phyloP scores from a whole-genome alignment of 2,888 invertebrate species.

The Dasysyrphus tricinctus region DNA sequence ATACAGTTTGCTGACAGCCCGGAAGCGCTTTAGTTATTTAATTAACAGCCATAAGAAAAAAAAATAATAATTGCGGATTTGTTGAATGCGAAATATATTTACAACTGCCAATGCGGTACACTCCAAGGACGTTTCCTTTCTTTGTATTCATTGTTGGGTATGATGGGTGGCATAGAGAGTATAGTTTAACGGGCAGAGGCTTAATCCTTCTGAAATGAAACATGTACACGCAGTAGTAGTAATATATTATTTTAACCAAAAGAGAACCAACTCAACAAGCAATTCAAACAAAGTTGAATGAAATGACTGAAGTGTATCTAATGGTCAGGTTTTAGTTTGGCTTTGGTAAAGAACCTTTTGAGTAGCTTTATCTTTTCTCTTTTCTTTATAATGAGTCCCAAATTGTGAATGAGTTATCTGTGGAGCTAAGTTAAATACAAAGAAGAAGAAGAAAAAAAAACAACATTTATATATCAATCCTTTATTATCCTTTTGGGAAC shows the following conservation, averaged over 20 bases:
- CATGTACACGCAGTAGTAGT: slow-evolving; percentile 22
- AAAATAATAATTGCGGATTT: slow-evolving; percentile 49
- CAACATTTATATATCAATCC: slow-evolving; percentile 56
- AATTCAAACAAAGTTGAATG: slow-evolving; percentile 63
- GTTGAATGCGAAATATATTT: slow-evolving; percentile 59
- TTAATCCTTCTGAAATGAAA: slow-evolving; percentile 22
- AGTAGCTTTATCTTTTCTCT: slow-evolving; percentile 30
- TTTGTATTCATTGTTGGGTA: slow-evolving; percentile 38
- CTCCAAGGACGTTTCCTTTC: slow-evolving; percentile 54
- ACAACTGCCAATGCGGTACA: slow-evolving; percentile 51
- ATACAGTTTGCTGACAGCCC: slow-evolving; percentile 50
- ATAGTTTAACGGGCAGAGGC: not conserved
- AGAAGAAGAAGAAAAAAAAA: not conserved
- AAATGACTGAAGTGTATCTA: slow-evolving; percentile 68
- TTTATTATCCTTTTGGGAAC: slow-evolving; percentile 64
- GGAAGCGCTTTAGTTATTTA: slow-evolving; percentile 68
- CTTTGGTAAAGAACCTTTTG: slow-evolving; percentile 46
- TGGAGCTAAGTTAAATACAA: slow-evolving; percentile 30
- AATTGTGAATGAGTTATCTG: slow-evolving; percentile 41
- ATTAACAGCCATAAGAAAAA: slow-evolving; percentile 51
- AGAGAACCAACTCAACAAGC: slow-evolving; percentile 26
- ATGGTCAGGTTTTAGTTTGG: slow-evolving; percentile 65
- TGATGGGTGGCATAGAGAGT: slow-evolving; percentile 3
- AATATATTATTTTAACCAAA: slow-evolving; percentile 18
- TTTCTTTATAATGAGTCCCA: slow-evolving; percentile 31